Evolutionary conservation across 1,140 invertebrate genomes (phyloP).

Genomic region (Acyrthosiphon pisum): DNA sequence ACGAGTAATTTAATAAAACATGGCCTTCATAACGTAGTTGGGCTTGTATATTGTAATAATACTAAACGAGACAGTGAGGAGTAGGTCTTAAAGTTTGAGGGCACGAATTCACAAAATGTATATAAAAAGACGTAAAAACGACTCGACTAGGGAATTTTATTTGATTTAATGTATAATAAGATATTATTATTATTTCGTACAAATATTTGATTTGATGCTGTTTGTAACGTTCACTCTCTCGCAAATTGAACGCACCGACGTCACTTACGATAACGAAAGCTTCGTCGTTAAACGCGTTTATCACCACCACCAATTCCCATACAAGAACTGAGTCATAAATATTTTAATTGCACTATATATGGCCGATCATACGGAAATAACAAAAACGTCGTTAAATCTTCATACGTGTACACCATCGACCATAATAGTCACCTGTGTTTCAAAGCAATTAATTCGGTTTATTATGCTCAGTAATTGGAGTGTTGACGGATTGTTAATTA

Average conservation of each 20-base stretch:
- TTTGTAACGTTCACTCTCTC: neutral
- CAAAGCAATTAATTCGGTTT: neutral
- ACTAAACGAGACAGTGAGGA: neutral
- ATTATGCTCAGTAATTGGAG: neutral
- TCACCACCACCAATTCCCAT: neutral
- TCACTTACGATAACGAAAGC: slow-evolving; percentile 40
- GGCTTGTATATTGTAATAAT: neutral
- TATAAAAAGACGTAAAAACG: neutral
- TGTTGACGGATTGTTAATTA: neutral
- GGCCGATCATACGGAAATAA: slow-evolving; percentile 34
- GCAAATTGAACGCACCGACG: slow-evolving; percentile 27
- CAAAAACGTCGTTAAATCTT: slow-evolving; percentile 35
- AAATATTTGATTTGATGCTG: slow-evolving; percentile 20
- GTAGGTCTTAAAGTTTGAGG: neutral
- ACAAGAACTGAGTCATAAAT: slow-evolving; percentile 17
- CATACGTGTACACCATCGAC: neutral
- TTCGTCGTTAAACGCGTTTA: slow-evolving; percentile 52
- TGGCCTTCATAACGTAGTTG: neutral
- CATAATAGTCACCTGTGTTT: slow-evolving; percentile 33
- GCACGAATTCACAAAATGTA: neutral
- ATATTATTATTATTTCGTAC: neutral
- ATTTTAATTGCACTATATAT: slow-evolving; percentile 26
- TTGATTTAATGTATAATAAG: neutral
- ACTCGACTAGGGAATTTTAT: neutral
- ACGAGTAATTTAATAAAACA: neutral